A percentile compares a stretch with the other conserved stretches of the same genome.
Conservation (phyloP, 1,140 invertebrate genomes). For the Drosophila bocki region DNA sequence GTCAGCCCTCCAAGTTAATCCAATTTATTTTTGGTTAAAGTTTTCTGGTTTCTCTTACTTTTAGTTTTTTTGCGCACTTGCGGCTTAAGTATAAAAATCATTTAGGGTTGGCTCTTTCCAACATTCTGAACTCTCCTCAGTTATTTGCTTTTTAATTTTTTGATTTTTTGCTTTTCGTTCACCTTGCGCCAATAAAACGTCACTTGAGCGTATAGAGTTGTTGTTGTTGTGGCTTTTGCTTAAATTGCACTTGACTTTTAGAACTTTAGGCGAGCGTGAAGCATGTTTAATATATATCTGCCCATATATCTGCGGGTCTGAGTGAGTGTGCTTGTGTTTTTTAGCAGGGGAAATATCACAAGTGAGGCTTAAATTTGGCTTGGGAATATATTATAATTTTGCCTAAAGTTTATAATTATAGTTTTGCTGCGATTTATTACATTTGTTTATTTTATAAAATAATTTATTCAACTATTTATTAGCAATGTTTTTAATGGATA, state of each 20-base stretch:
- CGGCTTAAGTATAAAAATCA: constrained; percentile 9
- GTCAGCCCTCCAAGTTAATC: constrained; percentile 34
- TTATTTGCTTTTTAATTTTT: constrained; percentile 21
- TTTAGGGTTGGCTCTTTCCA: constrained; percentile 27
- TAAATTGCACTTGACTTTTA: constrained; percentile 76
- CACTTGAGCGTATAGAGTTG: constrained; percentile 66
- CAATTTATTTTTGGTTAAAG: constrained; percentile 38
- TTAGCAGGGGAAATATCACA: constrained; percentile 30
- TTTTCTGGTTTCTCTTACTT: constrained; percentile 3
- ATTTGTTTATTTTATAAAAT: neutral
- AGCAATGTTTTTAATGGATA: constrained; percentile 1
- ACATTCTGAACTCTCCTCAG: constrained; percentile 37
- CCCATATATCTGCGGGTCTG: constrained; percentile 13
- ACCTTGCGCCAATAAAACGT: constrained; percentile 81
- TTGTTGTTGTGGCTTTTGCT: constrained; percentile 53
- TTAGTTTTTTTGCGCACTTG: constrained; percentile 26
- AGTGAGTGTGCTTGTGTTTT: constrained; percentile 28
- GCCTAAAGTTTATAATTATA: neutral
- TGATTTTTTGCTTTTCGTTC: constrained; percentile 28
- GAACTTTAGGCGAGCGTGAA: constrained; percentile 73
- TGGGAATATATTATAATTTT: constrained; percentile 4
- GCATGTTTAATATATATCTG: constrained; percentile 55
- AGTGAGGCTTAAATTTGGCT: constrained; percentile 15
- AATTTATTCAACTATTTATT: neutral
- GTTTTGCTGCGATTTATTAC: neutral